These are phyloP conservation scores for Pristionchus arcanus DNA, from an alignment of 2,888 invertebrate genomes.

Conservation along the genomic window DNA sequence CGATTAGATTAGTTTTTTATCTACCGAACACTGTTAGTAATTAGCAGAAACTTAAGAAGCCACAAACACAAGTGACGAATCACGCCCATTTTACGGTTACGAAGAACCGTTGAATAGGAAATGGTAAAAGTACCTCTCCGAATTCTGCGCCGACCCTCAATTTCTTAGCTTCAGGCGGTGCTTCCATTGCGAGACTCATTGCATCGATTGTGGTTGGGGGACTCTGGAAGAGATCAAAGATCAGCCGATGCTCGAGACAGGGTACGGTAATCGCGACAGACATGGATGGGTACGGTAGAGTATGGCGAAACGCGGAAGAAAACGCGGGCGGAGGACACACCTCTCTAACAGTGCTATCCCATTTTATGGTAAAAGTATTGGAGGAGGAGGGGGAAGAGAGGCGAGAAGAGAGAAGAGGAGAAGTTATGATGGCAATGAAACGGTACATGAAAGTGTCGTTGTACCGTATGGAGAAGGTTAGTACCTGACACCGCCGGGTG, in stretches of 20 bases:
- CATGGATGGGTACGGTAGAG: neutral
- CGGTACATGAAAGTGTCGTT: neutral
- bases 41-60: too few species aligned
- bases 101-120: too few species aligned
- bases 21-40: too few species aligned
- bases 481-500: neutral
- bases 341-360: constrained; percentile 36
- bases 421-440: constrained; percentile 39
- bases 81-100: too few species aligned
- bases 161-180: constrained; percentile 25
- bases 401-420: constrained; percentile 14
- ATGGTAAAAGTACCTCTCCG: neutral
- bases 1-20: neutral
- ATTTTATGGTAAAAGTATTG: constrained; percentile 46
- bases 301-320: neutral
- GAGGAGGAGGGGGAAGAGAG: neutral
- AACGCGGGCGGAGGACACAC: neutral
- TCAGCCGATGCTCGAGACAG: neutral
- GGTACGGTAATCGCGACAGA: neutral
- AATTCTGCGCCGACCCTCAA: neutral
- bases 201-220: neutral
- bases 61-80: too few species aligned
- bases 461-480: constrained; percentile 14
- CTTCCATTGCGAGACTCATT: constrained; percentile 47
- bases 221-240: constrained; percentile 15